Percentiles rank a stretch among this genome's conserved stretches.
These are phyloP conservation scores for Vanacampus margaritifer DNA, from an alignment of 2,113 vertebrate genomes.

Conservation along the genomic window DNA sequence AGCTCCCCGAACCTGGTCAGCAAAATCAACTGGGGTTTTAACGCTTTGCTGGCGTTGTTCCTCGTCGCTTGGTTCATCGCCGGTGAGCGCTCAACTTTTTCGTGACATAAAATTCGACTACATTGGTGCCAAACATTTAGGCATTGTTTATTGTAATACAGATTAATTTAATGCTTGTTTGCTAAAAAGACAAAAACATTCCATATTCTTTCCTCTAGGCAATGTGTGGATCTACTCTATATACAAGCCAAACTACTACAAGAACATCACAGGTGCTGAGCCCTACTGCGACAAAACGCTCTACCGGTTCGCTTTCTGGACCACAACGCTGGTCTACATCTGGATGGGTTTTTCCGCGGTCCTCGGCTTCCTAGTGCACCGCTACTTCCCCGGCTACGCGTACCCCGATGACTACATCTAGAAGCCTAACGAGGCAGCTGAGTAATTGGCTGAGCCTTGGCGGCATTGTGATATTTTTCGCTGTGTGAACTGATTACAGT, in stretches of 20 bases:
- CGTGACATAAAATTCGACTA: too few species aligned
- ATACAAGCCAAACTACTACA: conserved; percentile 65
- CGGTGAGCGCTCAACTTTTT: conserved; percentile 48
- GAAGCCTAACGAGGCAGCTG: background rate
- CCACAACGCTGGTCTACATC: conserved; percentile 48
- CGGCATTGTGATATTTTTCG: too few species aligned
- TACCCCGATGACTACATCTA: conserved; percentile 8
- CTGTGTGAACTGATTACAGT: too few species aligned
- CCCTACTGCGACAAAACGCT: conserved; percentile 61
- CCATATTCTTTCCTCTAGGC: conserved; percentile 43
- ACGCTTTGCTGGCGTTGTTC: conserved; percentile 40
- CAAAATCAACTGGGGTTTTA: conserved; percentile 16
- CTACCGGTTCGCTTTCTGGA: conserved; percentile 74
- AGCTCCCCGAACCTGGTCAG: background rate
- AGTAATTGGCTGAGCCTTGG: background rate
- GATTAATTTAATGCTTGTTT: too few species aligned
- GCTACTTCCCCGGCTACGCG: background rate
- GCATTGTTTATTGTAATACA: too few species aligned
- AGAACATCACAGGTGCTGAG: conserved; percentile 8
- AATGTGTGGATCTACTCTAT: conserved; percentile 75
- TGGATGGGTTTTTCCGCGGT: conserved; percentile 1
- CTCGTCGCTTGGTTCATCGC: conserved; percentile 67
- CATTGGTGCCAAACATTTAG: too few species aligned
- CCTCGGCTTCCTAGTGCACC: background rate
- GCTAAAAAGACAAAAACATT: too few species aligned